Conservation (phyloP, 2,888 invertebrate species). For the Xestia sexstrigata region DNA sequence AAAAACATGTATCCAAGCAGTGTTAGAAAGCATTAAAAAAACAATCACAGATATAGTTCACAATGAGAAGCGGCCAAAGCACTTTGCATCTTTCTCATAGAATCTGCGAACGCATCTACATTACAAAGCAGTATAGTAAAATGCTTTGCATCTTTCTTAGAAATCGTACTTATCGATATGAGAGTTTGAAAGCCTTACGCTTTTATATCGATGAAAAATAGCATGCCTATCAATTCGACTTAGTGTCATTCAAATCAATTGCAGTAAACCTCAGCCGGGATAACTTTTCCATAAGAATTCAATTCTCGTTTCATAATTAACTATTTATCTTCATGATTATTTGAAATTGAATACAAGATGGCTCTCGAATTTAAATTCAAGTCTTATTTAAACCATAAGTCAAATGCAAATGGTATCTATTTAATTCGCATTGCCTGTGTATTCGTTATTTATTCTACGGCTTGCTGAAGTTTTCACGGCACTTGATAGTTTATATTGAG, state of each 20-base stretch:
- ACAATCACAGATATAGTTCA: constrained; percentile 42
- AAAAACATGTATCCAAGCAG: too few relatives aligned
- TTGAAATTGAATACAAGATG: constrained; percentile 39
- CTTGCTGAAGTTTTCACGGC: constrained; percentile 74
- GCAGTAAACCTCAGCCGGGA: not conserved
- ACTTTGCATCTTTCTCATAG: constrained; percentile 51
- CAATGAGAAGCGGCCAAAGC: constrained; percentile 13
- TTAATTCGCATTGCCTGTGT: constrained; percentile 68
- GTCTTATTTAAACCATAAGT: constrained; percentile 60
- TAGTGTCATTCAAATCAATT: constrained; percentile 32
- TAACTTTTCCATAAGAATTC: constrained; percentile 36
- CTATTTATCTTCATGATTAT: constrained; percentile 44
- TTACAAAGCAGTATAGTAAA: constrained; percentile 51
- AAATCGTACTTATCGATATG: constrained; percentile 22
- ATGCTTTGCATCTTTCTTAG: constrained; percentile 52
- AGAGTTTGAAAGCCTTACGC: constrained; percentile 22
- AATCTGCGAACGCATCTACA: constrained; percentile 38
- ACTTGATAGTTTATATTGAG: constrained; percentile 66
- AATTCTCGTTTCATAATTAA: constrained; percentile 27
- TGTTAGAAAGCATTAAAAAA: constrained; percentile 17
- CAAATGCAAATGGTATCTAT: constrained; percentile 71
- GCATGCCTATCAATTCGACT: constrained; percentile 36
- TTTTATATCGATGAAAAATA: constrained; percentile 35
- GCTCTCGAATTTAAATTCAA: constrained; percentile 46
- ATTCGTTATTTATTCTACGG: constrained; percentile 71